Base-by-base conservation (phyloP, 2,113 vertebrate genomes). In the Nothocercus julius region DNA sequence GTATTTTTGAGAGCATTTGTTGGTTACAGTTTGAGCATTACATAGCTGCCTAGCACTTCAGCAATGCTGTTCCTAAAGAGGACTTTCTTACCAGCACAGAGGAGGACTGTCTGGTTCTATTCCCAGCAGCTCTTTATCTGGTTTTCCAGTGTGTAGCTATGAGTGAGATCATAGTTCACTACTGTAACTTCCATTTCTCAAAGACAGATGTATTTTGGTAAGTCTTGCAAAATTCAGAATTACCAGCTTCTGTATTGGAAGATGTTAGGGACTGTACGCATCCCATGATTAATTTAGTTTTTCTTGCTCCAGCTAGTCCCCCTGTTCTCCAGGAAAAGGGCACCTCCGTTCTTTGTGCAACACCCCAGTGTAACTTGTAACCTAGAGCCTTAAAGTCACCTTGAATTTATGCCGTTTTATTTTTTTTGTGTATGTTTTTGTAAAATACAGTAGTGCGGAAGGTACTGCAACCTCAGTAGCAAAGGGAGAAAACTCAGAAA, bases 1-100 rank as follows among this genome's bases (percentile, higher is more conserved):
- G 11, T 49, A 24, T 49, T 49, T 47, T 49, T 49, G 85, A 94
- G 79, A 85, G 70, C 11, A 69, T 95, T 91, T 82, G 15, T 45
- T 90, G 69, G 40, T 75, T 95, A 81, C 56, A 64, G 56, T 92
- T 92, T 70, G 58, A 92, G 53, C 38, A 72, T 88, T 74, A 61
- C 63, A 25, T 70, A 86, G 63, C 90, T 90, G 93, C 22, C 51
- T 90, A 88, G 72, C 32, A 70, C 92, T 93, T 88, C 76, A 93
- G 61, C 73, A 86, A 45, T 51, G 42, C 73, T 78, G n/a, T 86
- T 90, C 77, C 64, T 69, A 11, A 85, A 91, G 85, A 93, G 72
- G 36, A 77, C 25, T 76, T 85, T 36, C 74, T 6, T n/a, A 54
- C 54, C 9, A 5, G 30, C 56, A 72, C 11, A 67, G 56, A 81